phyloP scores from a whole-genome alignment of 37 sponge, comb jelly and placozoan species.

The Chondrosia reniformis region DNA sequence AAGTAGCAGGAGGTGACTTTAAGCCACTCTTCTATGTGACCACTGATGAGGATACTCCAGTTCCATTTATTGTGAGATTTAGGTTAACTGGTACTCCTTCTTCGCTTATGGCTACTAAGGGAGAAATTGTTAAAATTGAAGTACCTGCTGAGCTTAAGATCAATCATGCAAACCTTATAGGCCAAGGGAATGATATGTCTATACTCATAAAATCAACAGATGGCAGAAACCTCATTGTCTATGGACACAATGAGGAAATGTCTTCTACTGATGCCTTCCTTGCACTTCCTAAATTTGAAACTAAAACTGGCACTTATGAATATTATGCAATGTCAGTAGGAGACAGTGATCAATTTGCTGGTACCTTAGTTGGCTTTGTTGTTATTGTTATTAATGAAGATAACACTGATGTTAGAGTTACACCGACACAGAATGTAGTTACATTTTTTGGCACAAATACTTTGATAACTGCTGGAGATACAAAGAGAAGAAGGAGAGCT shows the following conservation, averaged over 20 bases:
- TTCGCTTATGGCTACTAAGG: neutral
- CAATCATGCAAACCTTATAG: neutral
- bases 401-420: slow-evolving; percentile 35
- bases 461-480: neutral
- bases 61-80: neutral
- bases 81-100: neutral
- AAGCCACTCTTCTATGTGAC: neutral
- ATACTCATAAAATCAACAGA: neutral
- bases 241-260: slow-evolving; percentile 24
- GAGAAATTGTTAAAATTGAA: neutral
- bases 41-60: neutral
- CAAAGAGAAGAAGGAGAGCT: neutral
- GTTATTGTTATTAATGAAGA: slow-evolving; percentile 43
- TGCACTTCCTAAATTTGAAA: slow-evolving; percentile 28
- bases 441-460: slow-evolving; percentile 10
- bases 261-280: slow-evolving; percentile 48
- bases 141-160: neutral
- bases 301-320: slow-evolving; percentile 22
- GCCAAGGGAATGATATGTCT: no score
- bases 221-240: slow-evolving; percentile 36
- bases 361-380: neutral
- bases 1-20: neutral
- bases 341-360: neutral
- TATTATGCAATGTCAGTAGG: slow-evolving; percentile 29
- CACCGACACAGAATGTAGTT: slow-evolving; percentile 22